A percentile compares a stretch with the other conserved stretches of the same genome.
Evolutionary conservation across 1,140 invertebrate species (phyloP).

Genomic region (Reticulitermes speratus): DNA sequence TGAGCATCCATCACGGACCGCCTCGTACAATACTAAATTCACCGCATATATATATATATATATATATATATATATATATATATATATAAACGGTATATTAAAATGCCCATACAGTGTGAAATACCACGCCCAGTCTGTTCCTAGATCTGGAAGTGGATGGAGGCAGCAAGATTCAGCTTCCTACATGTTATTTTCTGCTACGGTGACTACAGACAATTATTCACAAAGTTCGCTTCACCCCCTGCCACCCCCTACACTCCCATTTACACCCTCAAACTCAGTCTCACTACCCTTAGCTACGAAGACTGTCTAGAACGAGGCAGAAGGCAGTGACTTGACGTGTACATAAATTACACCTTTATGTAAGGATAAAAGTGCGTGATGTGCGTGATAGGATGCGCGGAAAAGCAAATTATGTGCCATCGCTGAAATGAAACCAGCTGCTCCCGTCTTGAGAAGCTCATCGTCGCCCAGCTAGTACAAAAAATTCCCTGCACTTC

Average conservation of each 20-base stretch:
- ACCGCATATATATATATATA: not conserved
- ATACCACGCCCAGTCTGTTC: not conserved
- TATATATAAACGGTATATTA: not conserved
- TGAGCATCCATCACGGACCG: too few relatives aligned
- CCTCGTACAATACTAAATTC: not conserved
- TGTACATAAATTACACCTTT: not conserved
- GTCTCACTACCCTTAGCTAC: not conserved
- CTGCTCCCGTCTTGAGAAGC: too few relatives aligned
- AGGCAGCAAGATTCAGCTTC: not conserved
- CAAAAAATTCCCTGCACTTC: too few relatives aligned
- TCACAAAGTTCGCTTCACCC: not conserved
- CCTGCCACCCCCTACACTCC: not conserved
- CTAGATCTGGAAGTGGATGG: not conserved
- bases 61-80: too few relatives aligned
- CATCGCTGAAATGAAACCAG: not conserved
- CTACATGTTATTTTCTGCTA: slow-evolving; percentile 21
- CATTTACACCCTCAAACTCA: not conserved
- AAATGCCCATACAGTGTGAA: not conserved
- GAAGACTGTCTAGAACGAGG: not conserved
- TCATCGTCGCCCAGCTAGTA: too few relatives aligned
- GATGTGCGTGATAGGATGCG: too few relatives aligned
- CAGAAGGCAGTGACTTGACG: not conserved
- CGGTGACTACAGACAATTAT: slow-evolving; percentile 17
- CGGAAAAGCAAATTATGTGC: not conserved
- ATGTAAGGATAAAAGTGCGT: not conserved